These are phyloP conservation scores for Centroberyx gerrardi DNA, from an alignment of 2,797 vertebrate genomes.

Conservation along the genomic window DNA sequence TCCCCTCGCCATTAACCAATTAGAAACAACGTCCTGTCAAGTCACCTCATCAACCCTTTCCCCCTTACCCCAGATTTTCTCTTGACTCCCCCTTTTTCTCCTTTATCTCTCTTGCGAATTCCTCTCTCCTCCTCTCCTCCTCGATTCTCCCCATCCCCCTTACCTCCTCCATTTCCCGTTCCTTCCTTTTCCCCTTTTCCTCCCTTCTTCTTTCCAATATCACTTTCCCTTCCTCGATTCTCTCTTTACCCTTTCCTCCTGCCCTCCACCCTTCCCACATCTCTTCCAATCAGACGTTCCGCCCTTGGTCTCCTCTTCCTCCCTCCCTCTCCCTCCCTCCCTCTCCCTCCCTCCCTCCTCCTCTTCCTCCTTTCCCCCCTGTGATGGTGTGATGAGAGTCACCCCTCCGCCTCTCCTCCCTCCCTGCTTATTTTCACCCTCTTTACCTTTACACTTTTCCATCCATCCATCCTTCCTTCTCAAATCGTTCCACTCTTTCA, in stretches of 20 bases:
- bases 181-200: background rate
- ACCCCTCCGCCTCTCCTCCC: background rate
- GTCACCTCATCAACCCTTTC: constrained; percentile 52
- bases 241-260: background rate
- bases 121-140: background rate
- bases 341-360: background rate
- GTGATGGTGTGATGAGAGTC: constrained; percentile 26
- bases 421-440: constrained; percentile 9
- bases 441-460: constrained; percentile 18
- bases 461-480: constrained; percentile 5
- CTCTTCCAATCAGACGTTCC: constrained; percentile 4
- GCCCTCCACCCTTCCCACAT: background rate
- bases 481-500: constrained; percentile 29
- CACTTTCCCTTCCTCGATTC: constrained; percentile 15
- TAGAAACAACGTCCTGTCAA: constrained; percentile 32
- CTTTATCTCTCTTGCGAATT: background rate
- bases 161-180: constrained; percentile 16
- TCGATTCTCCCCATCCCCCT: background rate
- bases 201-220: constrained; percentile 24
- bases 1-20: constrained; percentile 52
- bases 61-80: constrained; percentile 35
- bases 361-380: constrained; percentile 10
- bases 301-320: constrained; percentile 16
- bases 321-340: constrained; percentile 14
- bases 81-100: background rate